phyloP scores from a whole-genome alignment of 1,140 invertebrate genomes.

The Euborellia annulipes region DNA sequence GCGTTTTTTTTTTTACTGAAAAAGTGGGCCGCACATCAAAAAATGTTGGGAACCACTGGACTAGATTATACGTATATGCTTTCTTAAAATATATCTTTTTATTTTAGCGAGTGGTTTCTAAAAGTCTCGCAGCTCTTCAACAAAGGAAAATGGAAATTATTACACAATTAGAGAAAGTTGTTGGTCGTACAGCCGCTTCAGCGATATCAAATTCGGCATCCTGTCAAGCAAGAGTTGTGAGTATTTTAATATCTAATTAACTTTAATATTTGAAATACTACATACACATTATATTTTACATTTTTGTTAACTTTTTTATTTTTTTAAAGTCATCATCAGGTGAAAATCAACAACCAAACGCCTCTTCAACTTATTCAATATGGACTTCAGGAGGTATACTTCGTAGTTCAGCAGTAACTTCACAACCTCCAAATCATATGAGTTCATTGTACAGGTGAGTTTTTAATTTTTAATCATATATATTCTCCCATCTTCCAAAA shows the following conservation, averaged over 20 bases:
- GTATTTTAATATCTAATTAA: neutral
- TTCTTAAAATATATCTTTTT: neutral
- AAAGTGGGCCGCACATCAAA: no score
- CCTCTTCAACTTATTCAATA: slow-evolving; percentile 25
- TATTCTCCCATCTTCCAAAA: slow-evolving; percentile 4
- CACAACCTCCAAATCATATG: no score
- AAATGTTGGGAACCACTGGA: no score
- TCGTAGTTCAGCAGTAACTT: slow-evolving; percentile 11
- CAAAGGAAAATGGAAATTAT: slow-evolving; percentile 50
- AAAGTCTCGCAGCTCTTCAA: slow-evolving; percentile 41
- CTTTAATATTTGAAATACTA: neutral
- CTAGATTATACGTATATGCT: no score
- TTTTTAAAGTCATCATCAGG: neutral
- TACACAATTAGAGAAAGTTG: slow-evolving; percentile 45
- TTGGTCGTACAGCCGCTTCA: slow-evolving; percentile 34
- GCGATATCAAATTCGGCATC: slow-evolving; percentile 24
- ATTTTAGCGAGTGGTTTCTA: slow-evolving; percentile 30
- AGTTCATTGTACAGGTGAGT: no score
- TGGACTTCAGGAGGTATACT: slow-evolving; percentile 24
- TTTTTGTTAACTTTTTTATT: neutral
- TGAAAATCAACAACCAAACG: slow-evolving; percentile 10
- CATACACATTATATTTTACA: neutral
- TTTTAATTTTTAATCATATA: no score
- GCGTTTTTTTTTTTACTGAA: no score
- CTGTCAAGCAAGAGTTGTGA: slow-evolving; percentile 12